Evolutionary conservation across 2,113 vertebrate genomes (phyloP).

Genomic region (Syrmaticus mikado): DNA sequence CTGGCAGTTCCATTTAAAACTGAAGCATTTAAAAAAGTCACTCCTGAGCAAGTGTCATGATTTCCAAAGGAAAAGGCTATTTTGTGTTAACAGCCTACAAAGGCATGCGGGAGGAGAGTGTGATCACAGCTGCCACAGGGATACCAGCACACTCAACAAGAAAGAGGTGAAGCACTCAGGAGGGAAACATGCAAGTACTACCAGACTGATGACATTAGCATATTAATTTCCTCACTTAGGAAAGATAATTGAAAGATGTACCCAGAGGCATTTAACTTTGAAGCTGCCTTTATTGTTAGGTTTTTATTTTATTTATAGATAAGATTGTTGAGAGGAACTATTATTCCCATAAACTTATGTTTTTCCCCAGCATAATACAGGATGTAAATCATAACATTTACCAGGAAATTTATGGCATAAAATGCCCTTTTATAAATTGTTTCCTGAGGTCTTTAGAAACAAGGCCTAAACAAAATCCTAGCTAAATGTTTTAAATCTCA

Average conservation of each 20-base stretch:
- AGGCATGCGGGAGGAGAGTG: background rate
- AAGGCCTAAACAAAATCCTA: background rate
- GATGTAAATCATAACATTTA: background rate
- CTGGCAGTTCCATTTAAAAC: slow-evolving; percentile 47
- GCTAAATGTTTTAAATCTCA: background rate
- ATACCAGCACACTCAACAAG: slow-evolving; percentile 12
- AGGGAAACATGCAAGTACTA: background rate
- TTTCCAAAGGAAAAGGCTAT: slow-evolving; percentile 9
- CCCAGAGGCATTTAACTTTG: background rate
- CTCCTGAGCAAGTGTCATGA: background rate
- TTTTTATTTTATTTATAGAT: background rate
- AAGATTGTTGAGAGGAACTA: background rate
- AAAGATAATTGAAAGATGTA: slow-evolving; percentile 32
- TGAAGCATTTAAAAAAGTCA: slow-evolving; percentile 35
- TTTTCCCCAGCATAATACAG: background rate
- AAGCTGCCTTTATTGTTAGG: background rate
- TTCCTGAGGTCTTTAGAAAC: background rate
- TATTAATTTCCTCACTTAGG: slow-evolving; percentile 36
- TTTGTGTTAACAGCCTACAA: background rate
- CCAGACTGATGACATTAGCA: background rate
- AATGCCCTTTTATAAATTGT: background rate
- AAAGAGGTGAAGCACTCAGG: slow-evolving; percentile 14
- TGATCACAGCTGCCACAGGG: background rate
- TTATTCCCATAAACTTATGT: background rate
- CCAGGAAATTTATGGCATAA: background rate